Evolutionary conservation across 1,140 invertebrate genomes (phyloP), one percentile per base, ranked within the genome.

Genomic region (Drosophila quadrilineata): DNA sequence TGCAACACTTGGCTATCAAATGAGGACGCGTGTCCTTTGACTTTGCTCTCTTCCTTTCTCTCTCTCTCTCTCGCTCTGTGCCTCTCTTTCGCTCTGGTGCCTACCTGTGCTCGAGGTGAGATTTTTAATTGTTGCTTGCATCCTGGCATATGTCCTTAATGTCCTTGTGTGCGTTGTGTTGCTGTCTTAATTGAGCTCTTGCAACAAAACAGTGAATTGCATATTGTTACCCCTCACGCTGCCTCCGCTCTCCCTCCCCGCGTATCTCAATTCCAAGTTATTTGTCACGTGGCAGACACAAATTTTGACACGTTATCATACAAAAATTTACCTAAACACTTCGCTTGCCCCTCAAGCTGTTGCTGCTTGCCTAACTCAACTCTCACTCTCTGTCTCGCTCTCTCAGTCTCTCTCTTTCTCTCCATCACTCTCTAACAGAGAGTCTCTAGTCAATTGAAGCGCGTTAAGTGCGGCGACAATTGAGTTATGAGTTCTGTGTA

Each of bases 371-470:
- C n/a, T n/a, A n/a, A n/a, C n/a, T n/a, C n/a, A n/a, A n/a, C n/a
- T n/a, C n/a, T n/a, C n/a, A n/a, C n/a, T n/a, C n/a, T n/a, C n/a
- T n/a, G n/a, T n/a, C 38, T n/a, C 6, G 12, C 35, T 16, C 36
- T 4, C 24, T 3, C 9, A 3, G 9, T 19, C 8, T 6, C 16
- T 33, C 24, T 4, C 1, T 12, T 14, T 6, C 33, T 14, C 5
- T 16, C 33, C 33, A 14, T 6, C 6, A 1, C 35, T 16, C 14
- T 3, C 2, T 0, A 8, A 14, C 22, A 24, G 35, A 45, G 8
- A n/a, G n/a, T n/a, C n/a, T n/a, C n/a, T n/a, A n/a, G n/a, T n/a
- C 57, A 76, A 57, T 67, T 71, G 77, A 84, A 84, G 77, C 77
- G 73, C 62, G 57, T 16, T 62, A 16, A 58, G 52, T 31, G 38